Evolutionary conservation across 2,797 vertebrate genomes (phyloP).

Genomic region (Malacoctenus gilli): DNA sequence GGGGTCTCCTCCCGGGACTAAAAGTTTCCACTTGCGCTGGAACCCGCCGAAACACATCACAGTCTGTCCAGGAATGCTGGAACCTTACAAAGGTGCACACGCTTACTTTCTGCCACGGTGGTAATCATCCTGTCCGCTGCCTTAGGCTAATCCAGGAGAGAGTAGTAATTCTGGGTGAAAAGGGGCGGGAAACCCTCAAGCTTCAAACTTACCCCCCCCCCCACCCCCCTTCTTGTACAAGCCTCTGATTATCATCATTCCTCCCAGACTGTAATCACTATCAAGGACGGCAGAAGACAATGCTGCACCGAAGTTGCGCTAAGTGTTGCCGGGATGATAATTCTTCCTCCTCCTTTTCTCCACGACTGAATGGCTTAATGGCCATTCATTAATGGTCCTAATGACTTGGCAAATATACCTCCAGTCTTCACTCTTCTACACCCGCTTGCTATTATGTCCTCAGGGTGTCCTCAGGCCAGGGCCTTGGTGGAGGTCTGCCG

Average conservation of each 20-base stretch:
- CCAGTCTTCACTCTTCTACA: slow-evolving; percentile 51
- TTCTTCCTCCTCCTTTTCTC: slow-evolving; percentile 55
- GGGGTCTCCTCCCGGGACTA: neutral
- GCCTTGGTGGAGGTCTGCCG: slow-evolving; percentile 45
- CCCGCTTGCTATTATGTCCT: slow-evolving; percentile 51
- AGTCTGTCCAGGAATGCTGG: slow-evolving; percentile 2
- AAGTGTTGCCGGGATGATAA: slow-evolving; percentile 47
- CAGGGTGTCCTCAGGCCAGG: slow-evolving; percentile 33
- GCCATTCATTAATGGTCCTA: slow-evolving; percentile 51
- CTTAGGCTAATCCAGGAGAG: slow-evolving; percentile 65
- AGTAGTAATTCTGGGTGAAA: slow-evolving; percentile 74
- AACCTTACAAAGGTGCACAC: slow-evolving; percentile 32
- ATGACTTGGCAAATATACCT: slow-evolving; percentile 69
- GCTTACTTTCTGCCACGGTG: slow-evolving; percentile 52
- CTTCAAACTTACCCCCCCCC: slow-evolving; percentile 54
- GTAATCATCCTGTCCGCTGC: slow-evolving; percentile 76
- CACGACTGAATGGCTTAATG: slow-evolving; percentile 69
- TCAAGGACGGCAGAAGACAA: slow-evolving; percentile 54
- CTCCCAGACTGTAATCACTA: slow-evolving; percentile 70
- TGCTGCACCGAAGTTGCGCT: slow-evolving; percentile 35
- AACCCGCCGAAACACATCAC: neutral
- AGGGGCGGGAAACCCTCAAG: slow-evolving; percentile 61
- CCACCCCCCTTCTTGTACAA: slow-evolving; percentile 47
- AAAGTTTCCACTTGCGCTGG: neutral
- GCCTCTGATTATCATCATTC: slow-evolving; percentile 81